These are phyloP conservation scores for Liodrosophila aerea DNA, from an alignment of 2,888 invertebrate genomes.

Conservation along the genomic window DNA sequence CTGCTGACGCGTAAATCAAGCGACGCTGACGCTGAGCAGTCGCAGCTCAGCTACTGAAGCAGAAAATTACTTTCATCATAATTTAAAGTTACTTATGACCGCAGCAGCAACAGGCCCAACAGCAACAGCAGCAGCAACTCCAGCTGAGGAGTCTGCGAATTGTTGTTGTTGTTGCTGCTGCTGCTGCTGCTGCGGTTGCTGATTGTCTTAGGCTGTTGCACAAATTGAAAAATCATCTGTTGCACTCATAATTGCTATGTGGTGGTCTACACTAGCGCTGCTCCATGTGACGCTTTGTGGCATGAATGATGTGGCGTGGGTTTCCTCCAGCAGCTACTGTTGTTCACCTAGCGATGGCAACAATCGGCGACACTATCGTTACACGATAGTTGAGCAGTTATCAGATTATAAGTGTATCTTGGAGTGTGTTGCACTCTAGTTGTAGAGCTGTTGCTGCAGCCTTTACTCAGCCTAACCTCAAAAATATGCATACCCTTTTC, in stretches of 20 bases:
- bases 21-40: conserved; percentile 49
- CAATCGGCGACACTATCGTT: too few relatives aligned
- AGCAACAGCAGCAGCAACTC: conserved; percentile 14
- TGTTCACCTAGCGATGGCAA: too few relatives aligned
- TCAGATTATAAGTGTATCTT: too few relatives aligned
- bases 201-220: conserved; percentile 59
- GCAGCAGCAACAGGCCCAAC: conserved; percentile 38
- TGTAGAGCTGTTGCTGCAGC: neutral
- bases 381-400: too few relatives aligned
- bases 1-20: conserved; percentile 60
- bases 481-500: too few relatives aligned
- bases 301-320: conserved; percentile 76
- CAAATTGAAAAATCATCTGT: conserved; percentile 77
- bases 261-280: conserved; percentile 43
- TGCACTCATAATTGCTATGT: conserved; percentile 66
- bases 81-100: conserved; percentile 77
- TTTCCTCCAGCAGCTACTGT: conserved; percentile 48
- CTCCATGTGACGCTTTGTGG: conserved; percentile 55
- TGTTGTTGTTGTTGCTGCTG: neutral
- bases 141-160: conserved; percentile 19
- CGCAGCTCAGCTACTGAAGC: conserved; percentile 76
- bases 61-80: conserved; percentile 81
- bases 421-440: too few relatives aligned
- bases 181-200: conserved; percentile 41
- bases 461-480: too few relatives aligned